Conservation (phyloP, 2,113 vertebrate genomes). For the Osmerus eperlanus region DNA sequence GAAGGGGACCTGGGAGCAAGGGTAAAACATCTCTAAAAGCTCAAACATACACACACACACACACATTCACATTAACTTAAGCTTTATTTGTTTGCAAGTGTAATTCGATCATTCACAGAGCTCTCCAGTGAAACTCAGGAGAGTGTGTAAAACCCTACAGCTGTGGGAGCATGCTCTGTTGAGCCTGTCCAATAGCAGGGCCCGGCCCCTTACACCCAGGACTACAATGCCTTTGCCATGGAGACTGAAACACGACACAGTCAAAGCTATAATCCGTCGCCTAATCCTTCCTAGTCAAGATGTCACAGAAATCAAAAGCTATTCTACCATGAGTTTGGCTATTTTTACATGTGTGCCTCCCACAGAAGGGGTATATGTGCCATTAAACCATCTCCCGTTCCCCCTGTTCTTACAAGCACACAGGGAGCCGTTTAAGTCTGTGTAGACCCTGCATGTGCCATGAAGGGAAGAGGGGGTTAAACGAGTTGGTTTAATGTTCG, state of each 20-base stretch:
- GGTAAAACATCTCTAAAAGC: slow-evolving; percentile 8
- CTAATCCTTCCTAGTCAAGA: slow-evolving; percentile 51
- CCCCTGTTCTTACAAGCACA: slow-evolving; percentile 21
- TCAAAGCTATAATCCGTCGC: slow-evolving; percentile 39
- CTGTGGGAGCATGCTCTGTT: slow-evolving; percentile 39
- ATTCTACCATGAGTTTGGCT: slow-evolving; percentile 28
- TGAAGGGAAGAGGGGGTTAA: too few species aligned
- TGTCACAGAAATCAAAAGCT: slow-evolving; percentile 38
- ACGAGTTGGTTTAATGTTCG: too few species aligned
- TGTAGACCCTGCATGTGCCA: slow-evolving; percentile 1
- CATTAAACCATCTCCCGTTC: slow-evolving; percentile 11
- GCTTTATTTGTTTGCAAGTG: slow-evolving; percentile 39
- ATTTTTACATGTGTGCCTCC: slow-evolving; percentile 33
- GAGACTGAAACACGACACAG: slow-evolving; percentile 33
- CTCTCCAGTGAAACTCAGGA: slow-evolving; percentile 9
- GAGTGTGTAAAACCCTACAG: slow-evolving; percentile 44
- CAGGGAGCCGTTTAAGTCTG: slow-evolving; percentile 3
- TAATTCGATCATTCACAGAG: slow-evolving; percentile 50
- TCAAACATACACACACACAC: not conserved
- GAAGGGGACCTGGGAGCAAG: not conserved
- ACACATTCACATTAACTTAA: not conserved
- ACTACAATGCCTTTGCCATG: slow-evolving; percentile 36
- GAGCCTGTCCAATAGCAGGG: slow-evolving; percentile 38
- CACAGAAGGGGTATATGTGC: not conserved
- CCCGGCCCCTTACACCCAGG: slow-evolving; percentile 13